phyloP scores from a whole-genome alignment of 2,113 vertebrate species.

The Macrotis lagotis region DNA sequence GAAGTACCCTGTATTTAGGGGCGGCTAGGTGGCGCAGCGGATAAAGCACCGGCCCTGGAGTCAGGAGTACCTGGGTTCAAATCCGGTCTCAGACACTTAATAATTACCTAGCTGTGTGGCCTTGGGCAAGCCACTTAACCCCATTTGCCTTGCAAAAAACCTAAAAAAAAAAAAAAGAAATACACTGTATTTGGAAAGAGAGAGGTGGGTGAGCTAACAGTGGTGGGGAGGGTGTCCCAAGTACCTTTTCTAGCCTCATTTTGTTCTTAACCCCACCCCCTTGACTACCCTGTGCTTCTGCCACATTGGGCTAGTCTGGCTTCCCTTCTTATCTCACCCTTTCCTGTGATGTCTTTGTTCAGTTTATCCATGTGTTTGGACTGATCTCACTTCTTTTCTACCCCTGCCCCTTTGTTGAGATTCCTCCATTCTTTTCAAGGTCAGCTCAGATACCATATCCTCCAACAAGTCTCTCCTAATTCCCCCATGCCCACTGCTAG shows the following conservation, averaged over 20 bases:
- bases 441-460: neutral
- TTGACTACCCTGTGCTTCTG: neutral
- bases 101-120: too few species aligned
- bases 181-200: neutral
- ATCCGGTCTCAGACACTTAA: too few species aligned
- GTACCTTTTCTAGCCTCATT: neutral
- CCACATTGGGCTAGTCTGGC: neutral
- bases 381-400: neutral
- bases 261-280: neutral
- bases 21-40: too few species aligned
- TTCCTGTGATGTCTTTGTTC: neutral
- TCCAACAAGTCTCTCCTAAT: neutral
- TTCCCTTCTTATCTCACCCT: neutral
- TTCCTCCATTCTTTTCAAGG: neutral
- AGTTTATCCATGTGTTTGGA: neutral
- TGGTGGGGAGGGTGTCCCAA: neutral
- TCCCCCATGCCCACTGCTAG: neutral
- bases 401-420: neutral
- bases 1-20: neutral
- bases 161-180: too few species aligned
- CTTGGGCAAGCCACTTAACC: too few species aligned
- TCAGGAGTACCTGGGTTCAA: too few species aligned
- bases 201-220: neutral
- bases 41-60: too few species aligned
- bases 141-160: too few species aligned